phyloP scores from a whole-genome alignment of 2,113 vertebrate species.

The Oostethus manadensis region DNA sequence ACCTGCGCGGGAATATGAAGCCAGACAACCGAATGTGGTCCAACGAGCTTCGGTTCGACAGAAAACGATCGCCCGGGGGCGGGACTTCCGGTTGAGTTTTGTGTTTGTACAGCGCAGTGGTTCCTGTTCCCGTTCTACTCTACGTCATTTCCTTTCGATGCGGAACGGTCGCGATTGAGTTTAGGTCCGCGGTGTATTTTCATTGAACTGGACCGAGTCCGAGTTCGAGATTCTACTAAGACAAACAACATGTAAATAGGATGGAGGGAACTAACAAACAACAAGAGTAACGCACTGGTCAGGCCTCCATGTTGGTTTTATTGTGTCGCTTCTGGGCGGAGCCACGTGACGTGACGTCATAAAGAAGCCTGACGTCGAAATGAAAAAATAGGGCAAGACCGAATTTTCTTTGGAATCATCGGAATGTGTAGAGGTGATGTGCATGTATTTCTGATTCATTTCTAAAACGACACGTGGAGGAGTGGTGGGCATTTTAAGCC shows the following conservation, averaged over 20 bases:
- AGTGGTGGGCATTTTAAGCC: no score
- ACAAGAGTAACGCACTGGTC: background rate
- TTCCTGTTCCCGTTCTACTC: accelerated
- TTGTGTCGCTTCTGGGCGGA: slow-evolving; percentile 15
- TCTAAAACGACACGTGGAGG: no score
- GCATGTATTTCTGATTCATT: background rate
- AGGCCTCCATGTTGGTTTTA: background rate
- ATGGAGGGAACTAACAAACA: background rate
- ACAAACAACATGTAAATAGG: background rate
- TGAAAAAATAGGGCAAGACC: background rate
- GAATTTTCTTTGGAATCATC: background rate
- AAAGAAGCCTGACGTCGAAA: background rate
- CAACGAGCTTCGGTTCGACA: slow-evolving; percentile 26
- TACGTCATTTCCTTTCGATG: slow-evolving; percentile 34
- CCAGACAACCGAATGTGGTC: background rate
- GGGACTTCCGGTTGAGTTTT: slow-evolving; percentile 24
- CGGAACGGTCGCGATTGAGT: background rate
- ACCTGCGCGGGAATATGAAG: slow-evolving; percentile 27
- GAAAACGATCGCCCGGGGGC: slow-evolving; percentile 9
- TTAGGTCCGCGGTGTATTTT: background rate
- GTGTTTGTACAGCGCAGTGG: slow-evolving; percentile 18
- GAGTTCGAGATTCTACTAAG: background rate
- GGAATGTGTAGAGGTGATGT: background rate
- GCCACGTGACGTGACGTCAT: slow-evolving; percentile 5
- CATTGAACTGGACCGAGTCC: background rate